Base-by-base conservation (phyloP, 1,140 invertebrate species). In the Drosophila azteca region DNA sequence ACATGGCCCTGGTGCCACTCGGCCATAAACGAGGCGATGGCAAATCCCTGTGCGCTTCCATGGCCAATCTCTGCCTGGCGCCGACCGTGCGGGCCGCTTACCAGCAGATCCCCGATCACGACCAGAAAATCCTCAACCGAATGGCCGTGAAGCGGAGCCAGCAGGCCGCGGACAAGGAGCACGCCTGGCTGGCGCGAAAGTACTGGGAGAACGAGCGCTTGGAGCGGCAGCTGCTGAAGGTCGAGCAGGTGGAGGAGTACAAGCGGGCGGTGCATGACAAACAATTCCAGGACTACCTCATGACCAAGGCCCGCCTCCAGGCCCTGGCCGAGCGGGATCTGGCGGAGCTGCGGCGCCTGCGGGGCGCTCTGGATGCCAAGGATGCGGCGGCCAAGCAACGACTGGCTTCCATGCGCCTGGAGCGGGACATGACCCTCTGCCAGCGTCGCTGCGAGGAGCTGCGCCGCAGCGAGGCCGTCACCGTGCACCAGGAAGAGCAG, bases 151-250 rank as follows among this genome's bases (percentile, higher is more conserved):
- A 90, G 58, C 77, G 91, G 0, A 87, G 65, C 41, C 78, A 91
- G 29, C 78, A 84, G 69, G 80, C 81, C 8, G 67, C 75, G 20
- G 79, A 83, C 29, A 90, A 90, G 58, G 91, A 92, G 54, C 90
- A 91, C 39, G 85, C 91, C 9, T 91, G 90, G 90, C 49, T 92
- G 46, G 91, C 91, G 6, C 73, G 83, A 0, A 92, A 92, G 52
- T 83, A 82, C 52, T 92, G 91, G 91, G 90, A 92, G 55, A 90
- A 90, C 58, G 91, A 92, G 53, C 78, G 88, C 0, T 67, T 84
- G 39, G 90, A 91, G 53, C 82, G 91, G 0, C 76, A 92, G 61
- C 54, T 91, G 6, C 43, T 89, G 6, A 90, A 80, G 39, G 81
- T 77, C 51, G 91, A 91, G 53, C 90, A 92, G 39, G 63, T 90